A percentile compares a stretch with the other conserved stretches of the same genome.
Conservation (phyloP, 2,888 invertebrate genomes). For the Drosophila pseudotakahashii region DNA sequence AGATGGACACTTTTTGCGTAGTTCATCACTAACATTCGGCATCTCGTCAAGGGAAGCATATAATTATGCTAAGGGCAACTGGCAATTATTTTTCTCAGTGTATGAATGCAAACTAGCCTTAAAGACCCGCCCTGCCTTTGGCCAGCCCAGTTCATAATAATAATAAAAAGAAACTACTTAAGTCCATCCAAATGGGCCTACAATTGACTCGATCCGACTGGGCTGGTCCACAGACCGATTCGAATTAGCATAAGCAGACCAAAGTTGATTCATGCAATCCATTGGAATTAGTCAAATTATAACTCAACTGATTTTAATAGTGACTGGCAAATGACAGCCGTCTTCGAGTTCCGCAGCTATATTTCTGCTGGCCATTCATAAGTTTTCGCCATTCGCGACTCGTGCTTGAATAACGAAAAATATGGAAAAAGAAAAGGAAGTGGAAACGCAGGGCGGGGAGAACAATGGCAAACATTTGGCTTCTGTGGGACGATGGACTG, state of each 20-base stretch:
- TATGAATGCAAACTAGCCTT: constrained; percentile 45
- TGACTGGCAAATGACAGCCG: constrained; percentile 39
- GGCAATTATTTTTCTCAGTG: background rate
- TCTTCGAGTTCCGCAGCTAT: constrained; percentile 22
- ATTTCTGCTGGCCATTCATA: constrained; percentile 39
- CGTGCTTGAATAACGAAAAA: constrained; percentile 13
- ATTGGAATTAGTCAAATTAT: constrained; percentile 80
- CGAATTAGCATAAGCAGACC: constrained; percentile 70
- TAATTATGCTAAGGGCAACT: background rate
- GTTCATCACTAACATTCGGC: too few species aligned
- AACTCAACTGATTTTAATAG: constrained; percentile 68
- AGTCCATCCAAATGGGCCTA: constrained; percentile 59
- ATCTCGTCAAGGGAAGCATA: background rate
- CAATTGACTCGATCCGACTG: constrained; percentile 47
- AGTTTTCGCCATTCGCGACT: constrained; percentile 41
- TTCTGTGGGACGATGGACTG: constrained; percentile 33
- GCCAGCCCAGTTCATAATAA: constrained; percentile 48
- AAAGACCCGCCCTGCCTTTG: constrained; percentile 41
- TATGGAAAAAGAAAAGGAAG: constrained; percentile 32
- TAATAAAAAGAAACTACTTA: constrained; percentile 43
- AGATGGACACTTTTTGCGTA: too few species aligned
- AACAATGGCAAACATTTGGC: constrained; percentile 36
- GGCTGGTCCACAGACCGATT: constrained; percentile 17
- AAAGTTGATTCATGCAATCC: constrained; percentile 66
- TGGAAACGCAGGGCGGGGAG: constrained; percentile 20